phyloP scores from a whole-genome alignment of 2,113 vertebrate genomes.

The Balaenoptera acutorostrata region DNA sequence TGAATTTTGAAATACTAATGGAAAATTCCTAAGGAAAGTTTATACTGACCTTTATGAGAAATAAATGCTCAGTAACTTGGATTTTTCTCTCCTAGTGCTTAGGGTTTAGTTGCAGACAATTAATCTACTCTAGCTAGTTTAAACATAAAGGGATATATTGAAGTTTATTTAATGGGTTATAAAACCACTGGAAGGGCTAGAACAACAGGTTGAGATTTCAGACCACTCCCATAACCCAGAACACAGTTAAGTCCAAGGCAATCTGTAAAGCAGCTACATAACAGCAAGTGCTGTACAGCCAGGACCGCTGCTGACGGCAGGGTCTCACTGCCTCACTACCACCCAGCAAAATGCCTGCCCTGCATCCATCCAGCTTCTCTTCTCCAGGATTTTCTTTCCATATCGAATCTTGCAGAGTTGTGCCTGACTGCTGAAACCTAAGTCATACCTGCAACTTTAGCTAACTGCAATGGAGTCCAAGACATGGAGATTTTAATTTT shows the following conservation, averaged over 20 bases:
- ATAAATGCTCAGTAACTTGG: background rate
- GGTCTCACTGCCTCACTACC: rapidly evolving
- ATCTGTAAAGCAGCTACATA: background rate
- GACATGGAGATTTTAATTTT: background rate
- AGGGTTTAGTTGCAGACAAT: background rate
- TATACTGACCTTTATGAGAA: background rate
- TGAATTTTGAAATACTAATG: background rate
- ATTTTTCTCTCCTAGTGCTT: background rate
- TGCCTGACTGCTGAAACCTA: background rate
- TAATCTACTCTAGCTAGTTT: background rate
- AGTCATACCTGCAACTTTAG: background rate
- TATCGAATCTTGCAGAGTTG: background rate
- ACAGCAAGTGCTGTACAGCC: background rate
- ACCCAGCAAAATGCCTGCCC: background rate
- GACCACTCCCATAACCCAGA: background rate
- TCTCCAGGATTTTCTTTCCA: background rate
- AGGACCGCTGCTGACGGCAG: background rate
- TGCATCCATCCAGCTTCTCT: background rate
- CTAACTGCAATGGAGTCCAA: background rate
- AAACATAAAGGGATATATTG: background rate
- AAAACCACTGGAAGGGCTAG: background rate
- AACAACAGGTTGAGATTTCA: background rate
- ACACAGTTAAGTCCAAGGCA: background rate
- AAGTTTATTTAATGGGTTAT: background rate
- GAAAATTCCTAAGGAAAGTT: background rate